A percentile compares a stretch with the other conserved stretches of the same genome.
Conservation (phyloP, 2,888 invertebrate species). For the Tachina lurida region DNA sequence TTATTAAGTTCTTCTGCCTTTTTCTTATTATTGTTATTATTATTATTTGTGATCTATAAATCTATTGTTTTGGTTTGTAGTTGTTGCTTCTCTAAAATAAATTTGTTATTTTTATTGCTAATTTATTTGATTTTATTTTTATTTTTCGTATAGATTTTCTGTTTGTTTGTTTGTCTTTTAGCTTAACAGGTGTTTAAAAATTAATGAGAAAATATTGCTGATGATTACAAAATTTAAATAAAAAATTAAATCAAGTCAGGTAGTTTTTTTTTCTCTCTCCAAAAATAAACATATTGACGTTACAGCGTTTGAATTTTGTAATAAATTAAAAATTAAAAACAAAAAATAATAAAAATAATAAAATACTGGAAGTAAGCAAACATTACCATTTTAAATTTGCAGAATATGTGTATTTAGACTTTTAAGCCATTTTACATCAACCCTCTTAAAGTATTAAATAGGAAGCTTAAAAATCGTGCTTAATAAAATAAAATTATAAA, state of each 20-base stretch:
- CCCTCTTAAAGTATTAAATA: slow-evolving; percentile 6
- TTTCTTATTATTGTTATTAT: background rate
- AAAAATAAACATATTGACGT: background rate
- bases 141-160: slow-evolving; percentile 22
- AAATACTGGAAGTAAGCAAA: background rate
- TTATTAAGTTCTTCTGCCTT: slow-evolving; percentile 23
- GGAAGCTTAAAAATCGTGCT: slow-evolving; percentile 16
- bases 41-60: slow-evolving; percentile 28
- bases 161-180: slow-evolving; percentile 30
- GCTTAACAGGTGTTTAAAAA: slow-evolving; percentile 60
- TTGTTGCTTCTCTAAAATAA: slow-evolving; percentile 10
- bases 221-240: slow-evolving; percentile 41
- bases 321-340: background rate
- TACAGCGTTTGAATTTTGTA: background rate
- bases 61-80: slow-evolving; percentile 11
- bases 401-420: background rate
- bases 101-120: slow-evolving; percentile 36
- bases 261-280: background rate
- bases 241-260: slow-evolving; percentile 15
- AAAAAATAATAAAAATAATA: background rate
- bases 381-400: slow-evolving; percentile 4
- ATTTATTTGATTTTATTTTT: slow-evolving; percentile 33
- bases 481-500: background rate
- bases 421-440: background rate
- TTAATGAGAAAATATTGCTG: slow-evolving; percentile 28